Percentiles rank a stretch among this genome's conserved stretches.
These are phyloP conservation scores for Halcyon chelicuti DNA, from an alignment of 2,797 vertebrate genomes.

Conservation along the genomic window DNA sequence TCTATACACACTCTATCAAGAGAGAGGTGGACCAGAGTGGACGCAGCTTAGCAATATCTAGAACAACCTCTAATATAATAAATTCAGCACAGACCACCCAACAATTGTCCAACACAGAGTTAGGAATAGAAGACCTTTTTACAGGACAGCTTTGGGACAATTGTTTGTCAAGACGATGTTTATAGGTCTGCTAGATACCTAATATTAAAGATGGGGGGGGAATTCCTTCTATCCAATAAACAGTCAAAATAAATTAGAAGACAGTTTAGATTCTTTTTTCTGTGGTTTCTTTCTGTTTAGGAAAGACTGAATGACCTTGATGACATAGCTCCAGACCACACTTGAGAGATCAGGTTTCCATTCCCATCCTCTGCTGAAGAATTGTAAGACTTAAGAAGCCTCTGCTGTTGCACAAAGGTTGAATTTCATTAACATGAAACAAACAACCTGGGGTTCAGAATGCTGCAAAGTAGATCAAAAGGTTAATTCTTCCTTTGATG, in stretches of 20 bases:
- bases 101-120: not conserved
- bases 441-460: slow-evolving; percentile 52
- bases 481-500: slow-evolving; percentile 59
- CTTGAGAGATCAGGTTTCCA: slow-evolving; percentile 1
- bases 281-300: not conserved
- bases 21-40: not conserved
- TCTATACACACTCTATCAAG: not conserved
- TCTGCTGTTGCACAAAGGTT: slow-evolving; percentile 17
- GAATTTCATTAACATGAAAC: slow-evolving; percentile 59
- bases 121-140: not conserved
- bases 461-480: slow-evolving; percentile 54
- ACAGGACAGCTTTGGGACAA: not conserved
- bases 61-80: not conserved
- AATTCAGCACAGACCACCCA: not conserved
- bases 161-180: not conserved
- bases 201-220: not conserved
- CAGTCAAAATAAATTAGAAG: not conserved
- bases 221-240: not conserved
- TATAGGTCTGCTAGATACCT: not conserved
- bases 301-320: slow-evolving; percentile 25
- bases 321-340: not conserved
- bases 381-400: slow-evolving; percentile 23
- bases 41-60: not conserved
- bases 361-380: slow-evolving; percentile 18
- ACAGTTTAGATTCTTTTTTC: not conserved